A percentile compares a stretch with the other conserved stretches of the same genome.
These are phyloP conservation scores for Drosophila hamatofila DNA, from an alignment of 2,888 invertebrate species.

Conservation along the genomic window DNA sequence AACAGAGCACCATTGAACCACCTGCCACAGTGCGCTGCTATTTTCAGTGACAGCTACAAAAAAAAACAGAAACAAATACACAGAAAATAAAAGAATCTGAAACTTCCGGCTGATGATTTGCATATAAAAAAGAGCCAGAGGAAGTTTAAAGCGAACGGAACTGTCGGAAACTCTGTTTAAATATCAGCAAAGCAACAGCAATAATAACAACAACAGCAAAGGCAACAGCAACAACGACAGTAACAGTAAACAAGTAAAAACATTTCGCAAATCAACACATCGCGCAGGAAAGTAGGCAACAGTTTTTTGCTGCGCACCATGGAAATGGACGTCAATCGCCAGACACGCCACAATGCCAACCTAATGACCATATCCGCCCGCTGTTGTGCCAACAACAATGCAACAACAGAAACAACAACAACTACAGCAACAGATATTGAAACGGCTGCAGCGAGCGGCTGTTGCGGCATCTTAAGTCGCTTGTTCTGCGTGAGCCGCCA, in stretches of 20 bases:
- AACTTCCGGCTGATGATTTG: constrained; percentile 60
- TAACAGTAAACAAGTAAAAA: constrained; percentile 39
- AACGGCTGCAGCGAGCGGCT: constrained; percentile 63
- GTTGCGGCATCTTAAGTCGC: constrained; percentile 80
- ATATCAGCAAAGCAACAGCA: constrained; percentile 29
- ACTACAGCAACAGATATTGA: constrained; percentile 33
- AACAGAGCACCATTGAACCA: constrained; percentile 44
- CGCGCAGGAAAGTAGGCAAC: constrained; percentile 70
- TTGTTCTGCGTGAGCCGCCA: constrained; percentile 76
- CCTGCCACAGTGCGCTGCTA: constrained; percentile 49
- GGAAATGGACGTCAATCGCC: constrained; percentile 85
- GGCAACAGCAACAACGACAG: constrained; percentile 32
- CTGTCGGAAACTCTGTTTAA: constrained; percentile 50
- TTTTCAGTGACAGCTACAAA: constrained; percentile 37
- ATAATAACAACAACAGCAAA: constrained; percentile 21
- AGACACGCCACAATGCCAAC: constrained; percentile 79
- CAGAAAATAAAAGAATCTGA: constrained; percentile 28
- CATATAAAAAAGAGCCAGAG: constrained; percentile 34
- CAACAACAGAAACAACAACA: constrained; percentile 51
- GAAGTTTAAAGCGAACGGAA: constrained; percentile 30
- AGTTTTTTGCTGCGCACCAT: constrained; percentile 61
- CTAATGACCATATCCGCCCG: constrained; percentile 84
- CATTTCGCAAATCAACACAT: constrained; percentile 34
- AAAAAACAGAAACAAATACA: constrained; percentile 28
- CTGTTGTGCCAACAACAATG: constrained; percentile 73